phyloP scores from a whole-genome alignment of 1,140 invertebrate genomes.

The Gryon sp. region DNA sequence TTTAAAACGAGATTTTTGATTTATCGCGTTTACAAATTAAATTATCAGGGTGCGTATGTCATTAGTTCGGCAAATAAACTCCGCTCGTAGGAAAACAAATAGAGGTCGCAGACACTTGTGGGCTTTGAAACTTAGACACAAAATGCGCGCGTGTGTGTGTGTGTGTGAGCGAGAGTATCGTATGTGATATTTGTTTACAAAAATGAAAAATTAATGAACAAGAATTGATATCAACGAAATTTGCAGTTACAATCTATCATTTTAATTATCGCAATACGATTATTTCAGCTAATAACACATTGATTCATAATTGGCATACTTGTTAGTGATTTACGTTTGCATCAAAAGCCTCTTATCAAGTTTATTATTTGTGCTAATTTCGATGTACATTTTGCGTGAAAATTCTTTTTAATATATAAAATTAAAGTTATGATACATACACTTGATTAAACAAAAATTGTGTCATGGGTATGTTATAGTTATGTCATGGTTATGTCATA shows the following conservation, averaged over 20 bases:
- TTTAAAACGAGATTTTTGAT: slow-evolving; percentile 24
- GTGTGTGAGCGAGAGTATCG: no score
- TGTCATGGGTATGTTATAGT: no score
- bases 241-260: slow-evolving; percentile 1
- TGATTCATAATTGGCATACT: background rate
- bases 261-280: slow-evolving; percentile 23
- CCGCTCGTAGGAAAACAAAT: slow-evolving; percentile 39
- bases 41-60: slow-evolving; percentile 41
- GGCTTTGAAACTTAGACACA: slow-evolving; percentile 43
- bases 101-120: slow-evolving; percentile 53
- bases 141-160: slow-evolving; percentile 21
- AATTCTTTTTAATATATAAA: no score
- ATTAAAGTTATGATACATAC: no score
- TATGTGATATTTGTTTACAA: no score
- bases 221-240: slow-evolving; percentile 39
- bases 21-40: slow-evolving; percentile 41
- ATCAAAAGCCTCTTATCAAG: background rate
- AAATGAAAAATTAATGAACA: slow-evolving; percentile 15
- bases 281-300: slow-evolving; percentile 17
- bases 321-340: background rate
- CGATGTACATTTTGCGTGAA: no score
- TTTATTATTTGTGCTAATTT: no score
- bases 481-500: no score
- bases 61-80: slow-evolving; percentile 45
- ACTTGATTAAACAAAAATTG: no score